Percentiles rank a stretch among this genome's conserved stretches.
Evolutionary conservation across 2,113 vertebrate genomes (phyloP).

Genomic region (Catharus bicknelli): DNA sequence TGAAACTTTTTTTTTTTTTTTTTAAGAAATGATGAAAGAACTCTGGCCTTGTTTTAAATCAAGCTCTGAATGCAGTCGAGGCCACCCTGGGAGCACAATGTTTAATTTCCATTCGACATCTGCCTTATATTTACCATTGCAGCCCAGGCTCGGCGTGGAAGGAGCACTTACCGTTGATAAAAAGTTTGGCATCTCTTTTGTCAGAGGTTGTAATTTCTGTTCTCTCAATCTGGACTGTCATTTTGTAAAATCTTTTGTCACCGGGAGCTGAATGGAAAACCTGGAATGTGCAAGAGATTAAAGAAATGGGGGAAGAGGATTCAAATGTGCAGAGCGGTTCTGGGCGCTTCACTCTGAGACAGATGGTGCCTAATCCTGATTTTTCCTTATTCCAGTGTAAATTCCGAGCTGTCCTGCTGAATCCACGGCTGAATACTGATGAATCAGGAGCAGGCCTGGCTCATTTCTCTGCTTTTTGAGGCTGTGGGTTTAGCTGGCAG

Average conservation of each 20-base stretch:
- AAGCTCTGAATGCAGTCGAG: slow-evolving; percentile 59
- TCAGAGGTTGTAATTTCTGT: slow-evolving; percentile 60
- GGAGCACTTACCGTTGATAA: slow-evolving; percentile 29
- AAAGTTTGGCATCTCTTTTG: slow-evolving; percentile 60
- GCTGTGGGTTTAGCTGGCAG: not conserved
- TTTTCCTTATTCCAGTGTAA: slow-evolving; percentile 52
- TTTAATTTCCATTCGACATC: slow-evolving; percentile 68
- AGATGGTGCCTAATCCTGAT: slow-evolving; percentile 43
- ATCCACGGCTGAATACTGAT: not conserved
- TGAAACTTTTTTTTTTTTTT: slow-evolving; percentile 43
- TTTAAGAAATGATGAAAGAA: slow-evolving; percentile 58
- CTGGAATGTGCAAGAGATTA: slow-evolving; percentile 32
- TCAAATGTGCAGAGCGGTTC: slow-evolving; percentile 12
- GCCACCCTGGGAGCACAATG: slow-evolving; percentile 55
- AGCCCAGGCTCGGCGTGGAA: slow-evolving; percentile 12
- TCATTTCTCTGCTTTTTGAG: slow-evolving; percentile 20
- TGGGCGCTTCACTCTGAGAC: not conserved
- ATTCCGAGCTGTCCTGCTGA: not conserved
- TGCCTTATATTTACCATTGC: slow-evolving; percentile 36
- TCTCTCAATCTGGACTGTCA: slow-evolving; percentile 52
- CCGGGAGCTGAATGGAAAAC: slow-evolving; percentile 24
- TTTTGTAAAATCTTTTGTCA: slow-evolving; percentile 59
- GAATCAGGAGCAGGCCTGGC: slow-evolving; percentile 26
- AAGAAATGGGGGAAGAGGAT: slow-evolving; percentile 28
- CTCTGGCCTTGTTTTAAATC: slow-evolving; percentile 68